A percentile compares a stretch with the other conserved stretches of the same genome.
Evolutionary conservation across 53 echinoderm and acorn worm species (phyloP).

Genomic region (Temnopleurus reevesii): DNA sequence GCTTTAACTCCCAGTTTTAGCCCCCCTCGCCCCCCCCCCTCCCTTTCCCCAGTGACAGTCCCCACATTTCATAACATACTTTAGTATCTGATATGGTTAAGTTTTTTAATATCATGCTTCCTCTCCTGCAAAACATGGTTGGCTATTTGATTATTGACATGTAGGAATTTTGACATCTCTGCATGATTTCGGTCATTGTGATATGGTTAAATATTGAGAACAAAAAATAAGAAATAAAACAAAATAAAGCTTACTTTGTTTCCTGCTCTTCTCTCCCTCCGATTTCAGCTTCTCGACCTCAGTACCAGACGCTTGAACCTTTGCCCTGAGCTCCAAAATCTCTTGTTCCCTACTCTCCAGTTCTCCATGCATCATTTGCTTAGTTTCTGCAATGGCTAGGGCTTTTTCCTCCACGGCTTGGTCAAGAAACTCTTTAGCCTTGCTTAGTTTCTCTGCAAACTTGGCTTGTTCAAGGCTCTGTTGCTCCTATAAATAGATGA

Average conservation of each 20-base stretch:
- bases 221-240: not conserved
- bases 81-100: too few relatives aligned
- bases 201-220: too few relatives aligned
- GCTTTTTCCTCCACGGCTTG: conserved; percentile 81
- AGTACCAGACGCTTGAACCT: conserved; percentile 55
- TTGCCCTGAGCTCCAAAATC: conserved; percentile 70
- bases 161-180: too few relatives aligned
- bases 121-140: too few relatives aligned
- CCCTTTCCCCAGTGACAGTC: too few relatives aligned
- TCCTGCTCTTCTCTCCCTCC: conserved; percentile 46
- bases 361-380: conserved; percentile 90
- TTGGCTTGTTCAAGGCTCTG: conserved; percentile 75
- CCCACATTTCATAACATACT: too few relatives aligned
- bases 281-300: conserved; percentile 69
- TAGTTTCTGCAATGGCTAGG: conserved; percentile 90
- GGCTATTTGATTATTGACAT: too few relatives aligned
- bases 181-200: too few relatives aligned
- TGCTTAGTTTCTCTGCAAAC: conserved; percentile 85
- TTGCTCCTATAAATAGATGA: conserved; percentile 67
- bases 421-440: conserved; percentile 88
- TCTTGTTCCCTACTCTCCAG: conserved; percentile 73
- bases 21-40: too few relatives aligned
- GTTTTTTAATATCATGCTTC: too few relatives aligned
- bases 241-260: conserved; percentile 60
- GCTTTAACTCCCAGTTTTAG: too few relatives aligned